Evolutionary conservation across 1,140 invertebrate species (phyloP).

Genomic region (Drosophila pseudoobscura): DNA sequence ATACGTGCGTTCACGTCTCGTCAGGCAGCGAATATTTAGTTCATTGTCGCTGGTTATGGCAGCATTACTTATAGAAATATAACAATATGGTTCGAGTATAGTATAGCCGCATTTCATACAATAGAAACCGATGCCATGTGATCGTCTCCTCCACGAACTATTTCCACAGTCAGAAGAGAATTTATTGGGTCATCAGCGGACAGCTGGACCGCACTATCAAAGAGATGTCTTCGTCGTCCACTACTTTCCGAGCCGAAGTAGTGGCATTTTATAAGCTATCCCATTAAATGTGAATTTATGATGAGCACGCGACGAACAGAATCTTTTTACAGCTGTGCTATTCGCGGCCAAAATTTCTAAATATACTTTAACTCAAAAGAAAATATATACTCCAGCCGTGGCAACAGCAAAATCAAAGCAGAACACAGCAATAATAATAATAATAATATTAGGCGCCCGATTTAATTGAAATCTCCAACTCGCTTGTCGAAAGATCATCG

Average conservation of each 20-base stretch:
- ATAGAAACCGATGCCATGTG: slow-evolving; percentile 41
- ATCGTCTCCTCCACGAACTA: slow-evolving; percentile 11
- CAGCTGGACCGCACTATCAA: slow-evolving; percentile 34
- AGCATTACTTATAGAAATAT: slow-evolving; percentile 15
- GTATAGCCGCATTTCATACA: slow-evolving; percentile 29
- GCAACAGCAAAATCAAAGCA: slow-evolving; percentile 9
- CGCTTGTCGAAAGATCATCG: slow-evolving; percentile 10
- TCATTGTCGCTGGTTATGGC: slow-evolving; percentile 33
- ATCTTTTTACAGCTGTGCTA: slow-evolving; percentile 10
- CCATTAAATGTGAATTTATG: slow-evolving; percentile 47
- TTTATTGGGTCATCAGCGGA: slow-evolving; percentile 11
- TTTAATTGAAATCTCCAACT: slow-evolving; percentile 20
- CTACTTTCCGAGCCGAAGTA: slow-evolving; percentile 13
- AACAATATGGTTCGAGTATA: slow-evolving; percentile 6
- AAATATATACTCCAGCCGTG: background rate
- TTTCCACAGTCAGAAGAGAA: background rate
- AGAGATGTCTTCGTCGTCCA: slow-evolving; percentile 15
- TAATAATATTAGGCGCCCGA: background rate
- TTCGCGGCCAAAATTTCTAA: slow-evolving; percentile 9
- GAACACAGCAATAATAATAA: too few relatives aligned
- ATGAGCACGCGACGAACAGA: slow-evolving; percentile 33
- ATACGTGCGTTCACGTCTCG: slow-evolving; percentile 32
- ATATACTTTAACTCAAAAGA: background rate
- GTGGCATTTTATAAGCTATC: slow-evolving; percentile 14
- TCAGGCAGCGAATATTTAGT: slow-evolving; percentile 25